Conservation (phyloP, 1,140 invertebrate species). For the Nebria ingens region DNA sequence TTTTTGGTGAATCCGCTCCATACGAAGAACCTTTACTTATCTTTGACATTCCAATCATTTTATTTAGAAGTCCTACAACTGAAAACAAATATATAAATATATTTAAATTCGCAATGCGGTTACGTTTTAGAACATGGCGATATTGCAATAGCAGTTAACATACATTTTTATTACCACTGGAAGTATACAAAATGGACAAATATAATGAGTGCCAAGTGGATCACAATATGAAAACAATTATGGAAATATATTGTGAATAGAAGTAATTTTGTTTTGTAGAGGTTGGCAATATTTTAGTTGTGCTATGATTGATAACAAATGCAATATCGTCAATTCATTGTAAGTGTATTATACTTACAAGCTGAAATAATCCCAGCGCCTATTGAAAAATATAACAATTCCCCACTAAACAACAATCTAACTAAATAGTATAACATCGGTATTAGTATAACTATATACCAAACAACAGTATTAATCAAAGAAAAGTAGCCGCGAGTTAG, state of each 20-base stretch:
- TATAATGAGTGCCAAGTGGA: too few species aligned
- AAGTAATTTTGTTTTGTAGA: too few species aligned
- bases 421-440: slow-evolving; percentile 61
- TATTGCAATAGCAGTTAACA: too few species aligned
- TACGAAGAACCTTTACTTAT: slow-evolving; percentile 78
- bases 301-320: too few species aligned
- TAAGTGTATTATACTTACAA: slow-evolving; percentile 51
- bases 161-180: too few species aligned
- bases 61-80: slow-evolving; percentile 69
- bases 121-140: too few species aligned
- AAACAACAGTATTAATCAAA: slow-evolving; percentile 58
- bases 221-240: too few species aligned
- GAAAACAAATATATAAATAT: slow-evolving; percentile 35
- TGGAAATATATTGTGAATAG: too few species aligned
- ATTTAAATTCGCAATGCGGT: too few species aligned
- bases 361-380: slow-evolving; percentile 52
- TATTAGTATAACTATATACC: slow-evolving; percentile 57
- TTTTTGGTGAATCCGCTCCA: slow-evolving; percentile 39
- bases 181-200: too few species aligned
- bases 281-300: too few species aligned
- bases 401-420: slow-evolving; percentile 57
- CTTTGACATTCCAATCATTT: slow-evolving; percentile 72
- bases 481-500: slow-evolving; percentile 48
- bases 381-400: slow-evolving; percentile 57
- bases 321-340: background rate